Evolutionary conservation across 2,113 vertebrate genomes (phyloP).

Genomic region (Condylura cristata): DNA sequence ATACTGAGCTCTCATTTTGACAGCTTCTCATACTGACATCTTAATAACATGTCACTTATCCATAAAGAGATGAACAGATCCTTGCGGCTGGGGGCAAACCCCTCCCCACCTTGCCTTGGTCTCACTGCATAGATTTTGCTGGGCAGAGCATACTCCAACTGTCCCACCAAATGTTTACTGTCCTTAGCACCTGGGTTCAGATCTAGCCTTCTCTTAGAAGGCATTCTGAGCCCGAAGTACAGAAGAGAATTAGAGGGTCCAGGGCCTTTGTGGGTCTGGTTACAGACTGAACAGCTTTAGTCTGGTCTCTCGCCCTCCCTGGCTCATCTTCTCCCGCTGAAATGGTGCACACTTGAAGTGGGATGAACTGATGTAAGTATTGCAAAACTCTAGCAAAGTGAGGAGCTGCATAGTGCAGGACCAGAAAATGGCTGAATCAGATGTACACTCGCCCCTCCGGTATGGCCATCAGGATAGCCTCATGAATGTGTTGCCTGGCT

Average conservation of each 20-base stretch:
- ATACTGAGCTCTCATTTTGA: neutral
- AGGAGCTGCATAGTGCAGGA: neutral
- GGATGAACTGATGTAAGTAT: accelerated
- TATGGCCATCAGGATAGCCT: neutral
- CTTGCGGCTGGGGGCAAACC: too few relatives aligned
- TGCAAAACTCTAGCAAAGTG: neutral
- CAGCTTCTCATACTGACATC: neutral
- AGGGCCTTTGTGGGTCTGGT: neutral
- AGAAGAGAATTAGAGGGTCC: neutral
- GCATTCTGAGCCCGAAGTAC: neutral
- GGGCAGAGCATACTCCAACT: neutral
- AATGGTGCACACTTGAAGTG: neutral
- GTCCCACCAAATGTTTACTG: neutral
- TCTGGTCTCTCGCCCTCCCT: neutral
- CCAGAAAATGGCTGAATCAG: neutral
- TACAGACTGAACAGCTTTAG: too few relatives aligned
- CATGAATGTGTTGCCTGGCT: accelerated
- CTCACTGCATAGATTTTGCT: neutral
- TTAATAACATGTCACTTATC: neutral
- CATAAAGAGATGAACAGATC: neutral
- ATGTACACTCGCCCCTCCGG: too few relatives aligned
- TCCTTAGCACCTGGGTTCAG: neutral
- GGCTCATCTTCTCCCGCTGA: neutral
- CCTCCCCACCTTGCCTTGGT: accelerated
- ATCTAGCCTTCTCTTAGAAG: neutral